These are phyloP conservation scores for Dendrolimus pini DNA, from an alignment of 2,888 invertebrate species.

Conservation along the genomic window DNA sequence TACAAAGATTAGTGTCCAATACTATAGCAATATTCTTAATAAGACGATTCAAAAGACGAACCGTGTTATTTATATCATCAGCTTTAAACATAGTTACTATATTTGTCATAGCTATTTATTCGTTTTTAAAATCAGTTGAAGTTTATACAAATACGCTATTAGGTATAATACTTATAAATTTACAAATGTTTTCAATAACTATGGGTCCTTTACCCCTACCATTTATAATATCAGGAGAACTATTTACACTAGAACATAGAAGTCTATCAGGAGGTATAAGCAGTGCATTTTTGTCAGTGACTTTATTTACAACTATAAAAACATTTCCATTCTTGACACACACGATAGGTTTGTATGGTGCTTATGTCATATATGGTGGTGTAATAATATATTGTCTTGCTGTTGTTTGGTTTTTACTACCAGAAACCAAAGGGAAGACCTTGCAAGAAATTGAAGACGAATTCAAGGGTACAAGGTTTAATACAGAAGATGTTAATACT, in stretches of 20 bases:
- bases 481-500: constrained; percentile 8
- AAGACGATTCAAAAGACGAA: constrained; percentile 47
- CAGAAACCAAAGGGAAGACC: constrained; percentile 53
- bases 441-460: constrained; percentile 54
- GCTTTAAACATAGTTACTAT: constrained; percentile 41
- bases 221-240: constrained; percentile 81
- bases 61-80: constrained; percentile 45
- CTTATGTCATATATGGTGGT: constrained; percentile 40
- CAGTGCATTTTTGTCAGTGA: constrained; percentile 39
- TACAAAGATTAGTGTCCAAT: constrained; percentile 50
- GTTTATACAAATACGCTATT: constrained; percentile 29
- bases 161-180: constrained; percentile 35
- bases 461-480: constrained; percentile 38
- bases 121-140: constrained; percentile 27
- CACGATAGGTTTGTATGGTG: constrained; percentile 37
- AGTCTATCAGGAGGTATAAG: constrained; percentile 72
- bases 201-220: constrained; percentile 79
- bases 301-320: constrained; percentile 44
- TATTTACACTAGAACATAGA: constrained; percentile 77
- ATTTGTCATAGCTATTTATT: constrained; percentile 40
- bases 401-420: constrained; percentile 39
- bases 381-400: constrained; percentile 40
- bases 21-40: constrained; percentile 46
- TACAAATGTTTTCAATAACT: constrained; percentile 70
- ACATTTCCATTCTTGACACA: constrained; percentile 40